These are phyloP conservation scores for Ifrita kowaldi DNA, from an alignment of 2,113 vertebrate species.

Conservation along the genomic window DNA sequence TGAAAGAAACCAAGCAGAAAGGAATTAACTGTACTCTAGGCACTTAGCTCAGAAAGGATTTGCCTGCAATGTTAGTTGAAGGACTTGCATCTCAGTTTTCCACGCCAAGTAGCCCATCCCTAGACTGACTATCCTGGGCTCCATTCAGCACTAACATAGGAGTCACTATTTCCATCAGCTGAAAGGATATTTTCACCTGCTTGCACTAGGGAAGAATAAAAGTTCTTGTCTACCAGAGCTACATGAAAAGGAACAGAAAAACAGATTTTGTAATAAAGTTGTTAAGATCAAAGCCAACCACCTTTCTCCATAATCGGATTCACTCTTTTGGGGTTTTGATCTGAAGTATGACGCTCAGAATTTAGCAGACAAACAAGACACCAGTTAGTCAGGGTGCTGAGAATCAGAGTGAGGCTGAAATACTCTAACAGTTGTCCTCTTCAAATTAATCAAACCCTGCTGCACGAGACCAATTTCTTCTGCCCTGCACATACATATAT, in stretches of 20 bases:
- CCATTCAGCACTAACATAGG: background rate
- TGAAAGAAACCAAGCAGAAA: conserved; percentile 6
- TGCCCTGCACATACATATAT: background rate
- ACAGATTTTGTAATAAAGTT: conserved; percentile 52
- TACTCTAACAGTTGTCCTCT: background rate
- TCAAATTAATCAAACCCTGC: background rate
- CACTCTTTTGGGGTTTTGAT: background rate
- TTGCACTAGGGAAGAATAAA: background rate
- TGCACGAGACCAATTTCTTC: background rate
- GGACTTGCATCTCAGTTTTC: background rate
- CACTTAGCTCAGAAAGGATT: background rate
- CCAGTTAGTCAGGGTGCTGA: background rate
- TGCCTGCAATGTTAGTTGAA: background rate
- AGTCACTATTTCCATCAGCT: conserved; percentile 28
- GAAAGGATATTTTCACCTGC: conserved; percentile 45
- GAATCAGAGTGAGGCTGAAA: background rate
- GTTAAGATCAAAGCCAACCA: conserved; percentile 41
- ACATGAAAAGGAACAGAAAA: conserved; percentile 37
- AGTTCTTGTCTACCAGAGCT: conserved; percentile 7
- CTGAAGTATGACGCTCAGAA: background rate
- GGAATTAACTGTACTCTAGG: conserved; percentile 10
- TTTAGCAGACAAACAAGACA: background rate
- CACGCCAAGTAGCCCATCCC: background rate
- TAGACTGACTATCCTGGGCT: background rate
- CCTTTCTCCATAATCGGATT: background rate